Evolutionary conservation across 2,113 vertebrate genomes (phyloP).

Genomic region (Zosterops pallidus): DNA sequence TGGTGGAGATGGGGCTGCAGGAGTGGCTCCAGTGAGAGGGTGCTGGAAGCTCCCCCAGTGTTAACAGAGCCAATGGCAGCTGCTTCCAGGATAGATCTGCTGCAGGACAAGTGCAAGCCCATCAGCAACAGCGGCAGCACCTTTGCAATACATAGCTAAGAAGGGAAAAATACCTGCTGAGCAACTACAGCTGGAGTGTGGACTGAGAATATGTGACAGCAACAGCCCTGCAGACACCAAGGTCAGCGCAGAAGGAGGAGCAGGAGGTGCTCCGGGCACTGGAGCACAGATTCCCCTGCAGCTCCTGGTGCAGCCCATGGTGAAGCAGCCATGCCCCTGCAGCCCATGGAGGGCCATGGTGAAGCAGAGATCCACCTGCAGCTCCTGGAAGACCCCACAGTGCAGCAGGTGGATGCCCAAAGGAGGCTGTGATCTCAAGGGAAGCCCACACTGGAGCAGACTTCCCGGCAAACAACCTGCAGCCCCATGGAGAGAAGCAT

Average conservation of each 20-base stretch:
- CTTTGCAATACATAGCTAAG: neutral
- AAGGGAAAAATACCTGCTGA: neutral
- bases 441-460: neutral
- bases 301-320: neutral
- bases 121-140: neutral
- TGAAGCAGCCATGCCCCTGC: neutral
- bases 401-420: neutral
- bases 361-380: neutral
- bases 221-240: neutral
- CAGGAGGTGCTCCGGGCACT: neutral
- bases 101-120: neutral
- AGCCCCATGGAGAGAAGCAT: neutral
- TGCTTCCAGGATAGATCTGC: too few relatives aligned
- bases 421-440: neutral
- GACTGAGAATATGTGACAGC: neutral
- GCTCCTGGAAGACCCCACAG: accelerated
- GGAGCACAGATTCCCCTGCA: neutral
- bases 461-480: neutral
- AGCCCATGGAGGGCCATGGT: accelerated
- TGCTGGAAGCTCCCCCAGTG: neutral
- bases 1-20: neutral
- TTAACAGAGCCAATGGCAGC: neutral
- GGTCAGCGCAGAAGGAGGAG: neutral
- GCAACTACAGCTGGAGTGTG: neutral
- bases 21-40: neutral